Conservation (phyloP, 2,888 invertebrate genomes). For the Micoletzkya japonica region DNA sequence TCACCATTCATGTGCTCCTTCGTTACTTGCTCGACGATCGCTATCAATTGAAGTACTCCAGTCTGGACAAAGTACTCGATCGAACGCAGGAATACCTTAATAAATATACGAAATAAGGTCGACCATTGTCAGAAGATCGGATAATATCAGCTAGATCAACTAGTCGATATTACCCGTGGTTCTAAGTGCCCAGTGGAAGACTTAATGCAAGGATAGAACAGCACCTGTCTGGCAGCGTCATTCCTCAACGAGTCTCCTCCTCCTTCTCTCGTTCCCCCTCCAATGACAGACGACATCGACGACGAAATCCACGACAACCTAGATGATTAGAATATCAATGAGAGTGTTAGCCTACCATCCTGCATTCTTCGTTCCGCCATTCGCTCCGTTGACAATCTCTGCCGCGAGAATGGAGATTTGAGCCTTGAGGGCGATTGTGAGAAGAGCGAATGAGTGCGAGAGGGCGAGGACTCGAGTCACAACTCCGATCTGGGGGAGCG, state of each 20-base stretch:
- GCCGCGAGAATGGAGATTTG: slow-evolving; percentile 54
- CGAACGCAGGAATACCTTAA: slow-evolving; percentile 20
- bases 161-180: neutral
- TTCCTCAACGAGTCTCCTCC: slow-evolving; percentile 6
- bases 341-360: slow-evolving; percentile 1
- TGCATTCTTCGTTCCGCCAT: slow-evolving; percentile 2
- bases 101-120: neutral
- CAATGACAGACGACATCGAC: slow-evolving; percentile 5
- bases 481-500: slow-evolving; percentile 9
- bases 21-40: slow-evolving; percentile 9
- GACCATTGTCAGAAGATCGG: neutral
- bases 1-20: slow-evolving; percentile 1
- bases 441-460: slow-evolving; percentile 43
- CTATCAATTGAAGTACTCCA: slow-evolving; percentile 7
- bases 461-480: slow-evolving; percentile 38
- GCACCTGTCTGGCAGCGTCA: slow-evolving; percentile 23
- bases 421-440: slow-evolving; percentile 48
- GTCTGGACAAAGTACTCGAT: slow-evolving; percentile 23
- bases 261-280: slow-evolving; percentile 8
- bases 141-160: neutral
- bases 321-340: neutral
- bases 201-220: neutral
- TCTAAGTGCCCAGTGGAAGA: neutral
- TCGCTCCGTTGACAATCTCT: slow-evolving; percentile 43
- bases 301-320: slow-evolving; percentile 23